Conservation (phyloP, 2,888 invertebrate genomes). For the Tinea pellionella region DNA sequence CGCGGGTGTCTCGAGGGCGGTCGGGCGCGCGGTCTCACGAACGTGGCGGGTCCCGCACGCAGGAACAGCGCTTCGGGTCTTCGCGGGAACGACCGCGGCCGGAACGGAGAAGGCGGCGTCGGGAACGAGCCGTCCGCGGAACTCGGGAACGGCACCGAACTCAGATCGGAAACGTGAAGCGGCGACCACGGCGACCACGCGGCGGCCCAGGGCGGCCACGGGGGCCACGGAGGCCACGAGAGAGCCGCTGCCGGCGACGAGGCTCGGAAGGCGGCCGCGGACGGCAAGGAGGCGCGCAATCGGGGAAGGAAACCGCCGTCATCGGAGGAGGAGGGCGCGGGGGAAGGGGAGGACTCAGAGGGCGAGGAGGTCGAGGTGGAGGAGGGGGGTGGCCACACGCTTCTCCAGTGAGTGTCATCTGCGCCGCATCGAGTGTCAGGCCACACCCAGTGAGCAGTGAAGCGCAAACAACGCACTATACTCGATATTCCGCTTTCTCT, state of each 20-base stretch:
- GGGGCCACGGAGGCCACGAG: conserved; percentile 66
- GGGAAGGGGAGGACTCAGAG: conserved; percentile 36
- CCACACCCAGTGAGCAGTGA: conserved; percentile 79
- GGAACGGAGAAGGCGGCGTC: conserved; percentile 77
- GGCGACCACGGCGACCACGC: conserved; percentile 78
- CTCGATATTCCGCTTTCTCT: conserved; percentile 96
- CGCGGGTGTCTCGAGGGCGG: conserved; percentile 72
- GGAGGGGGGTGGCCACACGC: conserved; percentile 26
- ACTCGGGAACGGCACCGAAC: conserved; percentile 85
- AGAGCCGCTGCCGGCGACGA: conserved; percentile 53
- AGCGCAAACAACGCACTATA: conserved; percentile 76
- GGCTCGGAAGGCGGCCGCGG: conserved; percentile 63
- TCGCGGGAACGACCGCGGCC: conserved; percentile 73
- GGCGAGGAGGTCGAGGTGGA: conserved; percentile 37
- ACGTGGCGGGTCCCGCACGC: conserved; percentile 57
- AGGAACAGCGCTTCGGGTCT: conserved; percentile 79
- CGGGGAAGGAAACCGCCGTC: conserved; percentile 86
- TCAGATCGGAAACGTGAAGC: conserved; percentile 86
- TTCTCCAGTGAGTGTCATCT: conserved; percentile 27
- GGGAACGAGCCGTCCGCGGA: conserved; percentile 84
- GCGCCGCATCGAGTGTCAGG: conserved; percentile 75
- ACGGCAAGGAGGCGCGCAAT: conserved; percentile 67
- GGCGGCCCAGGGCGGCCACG: conserved; percentile 75
- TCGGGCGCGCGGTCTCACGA: conserved; percentile 70
- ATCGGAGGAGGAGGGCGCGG: conserved; percentile 74